Evolutionary conservation across 2,113 vertebrate genomes (phyloP).

Genomic region (Polypterus senegalus): DNA sequence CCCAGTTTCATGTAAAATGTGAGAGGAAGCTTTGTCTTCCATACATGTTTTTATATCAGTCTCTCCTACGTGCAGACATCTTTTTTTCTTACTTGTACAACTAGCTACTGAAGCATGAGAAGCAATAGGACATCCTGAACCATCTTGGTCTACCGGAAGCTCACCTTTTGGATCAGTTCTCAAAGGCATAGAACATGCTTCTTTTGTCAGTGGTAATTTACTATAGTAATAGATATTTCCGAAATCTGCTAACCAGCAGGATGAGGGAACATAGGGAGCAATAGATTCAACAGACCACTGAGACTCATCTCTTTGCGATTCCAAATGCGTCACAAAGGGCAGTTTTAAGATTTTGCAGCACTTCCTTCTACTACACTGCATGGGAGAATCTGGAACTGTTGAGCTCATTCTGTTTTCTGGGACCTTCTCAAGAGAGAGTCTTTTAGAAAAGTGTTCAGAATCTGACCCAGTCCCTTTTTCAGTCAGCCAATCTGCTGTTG

Average conservation of each 20-base stretch:
- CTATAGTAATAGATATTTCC: conserved; percentile 26
- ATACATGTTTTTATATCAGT: conserved; percentile 18
- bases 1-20: conserved; percentile 15
- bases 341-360: background rate
- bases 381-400: too few species aligned
- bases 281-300: conserved; percentile 33
- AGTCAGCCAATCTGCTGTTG: conserved; percentile 25
- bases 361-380: background rate
- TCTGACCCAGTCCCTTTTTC: conserved; percentile 16
- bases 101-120: conserved; percentile 2
- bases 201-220: conserved; percentile 24
- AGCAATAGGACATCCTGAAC: background rate
- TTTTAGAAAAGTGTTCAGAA: conserved; percentile 10
- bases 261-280: conserved; percentile 41
- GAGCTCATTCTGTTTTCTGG: background rate
- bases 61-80: conserved; percentile 24
- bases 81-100: conserved; percentile 17
- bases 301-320: conserved; percentile 17
- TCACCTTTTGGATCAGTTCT: conserved; percentile 14
- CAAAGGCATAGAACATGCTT: conserved; percentile 20
- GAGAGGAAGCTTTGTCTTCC: conserved; percentile 18
- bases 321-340: background rate
- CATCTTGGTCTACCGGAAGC: background rate
- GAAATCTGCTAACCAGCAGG: conserved; percentile 40
- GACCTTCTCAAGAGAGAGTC: conserved; percentile 10